Conservation (phyloP, 2,113 vertebrate genomes). For the Mandrillus leucophaeus region DNA sequence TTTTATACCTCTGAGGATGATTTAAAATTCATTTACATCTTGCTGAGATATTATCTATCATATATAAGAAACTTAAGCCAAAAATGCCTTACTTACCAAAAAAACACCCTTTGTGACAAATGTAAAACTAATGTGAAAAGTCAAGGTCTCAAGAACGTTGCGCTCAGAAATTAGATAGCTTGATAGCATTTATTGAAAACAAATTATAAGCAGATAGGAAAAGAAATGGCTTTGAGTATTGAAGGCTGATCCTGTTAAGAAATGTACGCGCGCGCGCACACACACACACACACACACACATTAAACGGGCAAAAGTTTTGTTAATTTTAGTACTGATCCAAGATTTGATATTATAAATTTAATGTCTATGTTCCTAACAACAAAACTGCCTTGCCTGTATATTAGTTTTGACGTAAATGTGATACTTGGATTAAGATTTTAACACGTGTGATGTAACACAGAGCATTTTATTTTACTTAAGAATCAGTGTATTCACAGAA, state of each 20-base stretch:
- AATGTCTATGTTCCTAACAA: background rate
- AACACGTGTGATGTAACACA: background rate
- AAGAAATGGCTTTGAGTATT: background rate
- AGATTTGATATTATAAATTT: background rate
- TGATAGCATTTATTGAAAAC: background rate
- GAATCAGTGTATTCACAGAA: background rate
- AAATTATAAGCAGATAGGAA: background rate
- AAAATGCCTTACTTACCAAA: slow-evolving; percentile 15
- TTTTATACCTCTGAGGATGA: background rate
- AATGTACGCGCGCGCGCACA: background rate
- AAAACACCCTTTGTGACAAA: slow-evolving; percentile 33
- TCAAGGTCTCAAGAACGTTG: slow-evolving; percentile 29
- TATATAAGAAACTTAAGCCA: slow-evolving; percentile 9
- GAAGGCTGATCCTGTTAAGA: background rate
- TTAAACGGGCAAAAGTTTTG: background rate
- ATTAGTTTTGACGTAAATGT: slow-evolving; percentile 17
- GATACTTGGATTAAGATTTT: background rate
- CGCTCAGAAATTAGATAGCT: slow-evolving; percentile 21
- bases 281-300: too few relatives aligned
- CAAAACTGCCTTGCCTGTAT: background rate
- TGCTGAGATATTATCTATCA: slow-evolving; percentile 23
- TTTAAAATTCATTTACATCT: slow-evolving; percentile 36
- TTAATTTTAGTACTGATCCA: background rate
- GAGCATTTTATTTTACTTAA: background rate
- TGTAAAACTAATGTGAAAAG: slow-evolving; percentile 51